A percentile compares a stretch with the other conserved stretches of the same genome.
Conservation (phyloP, 2,888 invertebrate species). For the Osmoderma eremita region DNA sequence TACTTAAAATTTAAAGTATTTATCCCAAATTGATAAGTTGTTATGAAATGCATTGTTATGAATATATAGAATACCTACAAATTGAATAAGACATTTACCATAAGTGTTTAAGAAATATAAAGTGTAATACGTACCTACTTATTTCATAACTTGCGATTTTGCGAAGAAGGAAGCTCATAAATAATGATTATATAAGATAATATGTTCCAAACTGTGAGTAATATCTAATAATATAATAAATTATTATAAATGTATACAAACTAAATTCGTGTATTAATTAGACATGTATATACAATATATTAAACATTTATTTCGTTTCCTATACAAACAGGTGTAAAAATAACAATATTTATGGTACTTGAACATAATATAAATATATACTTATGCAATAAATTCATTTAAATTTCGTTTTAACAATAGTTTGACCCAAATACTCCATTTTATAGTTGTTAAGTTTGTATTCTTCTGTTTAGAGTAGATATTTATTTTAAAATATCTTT, state of each 20-base stretch:
- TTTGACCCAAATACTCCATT: conserved; percentile 2
- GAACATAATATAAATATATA: too few species aligned
- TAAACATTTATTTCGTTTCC: conserved; percentile 3
- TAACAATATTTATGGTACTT: too few species aligned
- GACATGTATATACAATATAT: conserved; percentile 4
- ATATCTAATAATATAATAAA: background rate
- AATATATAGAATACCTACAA: background rate
- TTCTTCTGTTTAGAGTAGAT: background rate
- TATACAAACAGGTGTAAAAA: too few species aligned
- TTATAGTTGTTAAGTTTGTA: background rate
- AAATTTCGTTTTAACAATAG: too few species aligned
- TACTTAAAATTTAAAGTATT: too few species aligned
- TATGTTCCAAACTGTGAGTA: background rate
- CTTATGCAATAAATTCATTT: too few species aligned
- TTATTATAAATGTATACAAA: conserved; percentile 5
- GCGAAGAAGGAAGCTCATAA: too few species aligned
- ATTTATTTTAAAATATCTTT: conserved; percentile 15
- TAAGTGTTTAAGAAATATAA: too few species aligned
- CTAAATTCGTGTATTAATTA: background rate
- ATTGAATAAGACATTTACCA: too few species aligned
- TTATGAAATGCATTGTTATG: background rate
- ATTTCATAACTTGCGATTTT: too few species aligned
- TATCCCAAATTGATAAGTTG: too few species aligned
- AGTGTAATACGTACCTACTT: too few species aligned
- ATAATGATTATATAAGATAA: background rate